Percentiles rank a stretch among this genome's conserved stretches.
phyloP scores from a whole-genome alignment of 2,888 invertebrate genomes.

The Morpho helenor region DNA sequence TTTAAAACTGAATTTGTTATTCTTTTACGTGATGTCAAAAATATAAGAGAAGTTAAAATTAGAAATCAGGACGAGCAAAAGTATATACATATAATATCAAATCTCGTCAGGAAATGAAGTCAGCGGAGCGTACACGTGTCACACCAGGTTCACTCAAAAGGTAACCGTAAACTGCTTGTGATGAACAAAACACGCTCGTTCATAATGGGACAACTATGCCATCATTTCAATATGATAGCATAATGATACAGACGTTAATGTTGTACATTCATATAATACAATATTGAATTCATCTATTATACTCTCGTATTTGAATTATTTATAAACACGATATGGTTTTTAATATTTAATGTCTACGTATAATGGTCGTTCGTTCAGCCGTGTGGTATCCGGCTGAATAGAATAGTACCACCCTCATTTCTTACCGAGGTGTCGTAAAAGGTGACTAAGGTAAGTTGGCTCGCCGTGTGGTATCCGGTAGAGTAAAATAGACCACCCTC shows the following conservation, averaged over 20 bases:
- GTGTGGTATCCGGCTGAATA: too few relatives aligned
- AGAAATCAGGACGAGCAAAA: not conserved
- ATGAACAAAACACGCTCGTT: conserved; percentile 17
- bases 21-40: not conserved
- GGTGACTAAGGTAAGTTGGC: too few relatives aligned
- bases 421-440: too few relatives aligned
- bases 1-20: too few relatives aligned
- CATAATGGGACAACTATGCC: conserved; percentile 3
- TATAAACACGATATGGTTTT: not conserved
- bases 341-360: too few relatives aligned
- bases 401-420: too few relatives aligned
- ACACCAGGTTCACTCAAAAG: conserved; percentile 28
- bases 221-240: conserved; percentile 4
- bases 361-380: too few relatives aligned
- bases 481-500: too few relatives aligned
- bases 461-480: too few relatives aligned
- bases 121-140: conserved; percentile 32
- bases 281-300: conserved; percentile 5
- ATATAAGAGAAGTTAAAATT: not conserved
- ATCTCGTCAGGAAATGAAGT: conserved; percentile 28
- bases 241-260: conserved; percentile 1
- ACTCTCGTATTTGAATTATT: conserved; percentile 1
- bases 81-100: conserved; percentile 7
- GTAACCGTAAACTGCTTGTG: conserved; percentile 29
- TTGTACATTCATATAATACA: not conserved